phyloP scores from a whole-genome alignment of 2,888 invertebrate species.

The Anthoptus insignis region DNA sequence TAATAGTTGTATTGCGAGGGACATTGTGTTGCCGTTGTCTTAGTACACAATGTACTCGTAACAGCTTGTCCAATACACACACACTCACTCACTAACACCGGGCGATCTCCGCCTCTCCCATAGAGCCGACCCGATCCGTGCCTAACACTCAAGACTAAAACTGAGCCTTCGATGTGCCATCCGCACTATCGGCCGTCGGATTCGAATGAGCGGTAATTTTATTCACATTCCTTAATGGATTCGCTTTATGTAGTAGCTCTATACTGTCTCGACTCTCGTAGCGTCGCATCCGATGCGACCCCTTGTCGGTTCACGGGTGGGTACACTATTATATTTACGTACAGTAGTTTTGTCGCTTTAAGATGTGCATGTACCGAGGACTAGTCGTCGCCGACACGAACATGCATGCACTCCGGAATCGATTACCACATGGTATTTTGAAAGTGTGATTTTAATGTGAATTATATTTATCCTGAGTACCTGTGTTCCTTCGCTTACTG shows the following conservation, averaged over 20 bases:
- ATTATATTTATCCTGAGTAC: constrained; percentile 80
- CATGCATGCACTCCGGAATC: constrained; percentile 67
- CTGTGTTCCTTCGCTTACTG: constrained; percentile 81
- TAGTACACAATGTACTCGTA: constrained; percentile 49
- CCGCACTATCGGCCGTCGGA: constrained; percentile 78
- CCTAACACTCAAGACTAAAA: constrained; percentile 66
- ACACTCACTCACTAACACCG: constrained; percentile 61
- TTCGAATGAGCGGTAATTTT: constrained; percentile 78
- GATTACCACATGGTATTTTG: constrained; percentile 70
- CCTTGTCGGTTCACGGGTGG: constrained; percentile 81
- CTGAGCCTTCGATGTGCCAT: constrained; percentile 76
- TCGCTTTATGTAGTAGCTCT: constrained; percentile 86
- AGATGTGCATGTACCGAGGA: constrained; percentile 80
- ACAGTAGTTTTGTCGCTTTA: constrained; percentile 85
- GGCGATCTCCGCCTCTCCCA: constrained; percentile 49
- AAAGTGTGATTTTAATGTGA: constrained; percentile 83
- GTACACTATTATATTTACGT: constrained; percentile 85
- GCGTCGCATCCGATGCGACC: constrained; percentile 76
- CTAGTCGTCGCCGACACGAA: constrained; percentile 71
- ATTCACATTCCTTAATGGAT: constrained; percentile 83
- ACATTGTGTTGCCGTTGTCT: background rate
- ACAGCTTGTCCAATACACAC: constrained; percentile 61
- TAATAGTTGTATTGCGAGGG: background rate
- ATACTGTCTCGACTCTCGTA: constrained; percentile 84
- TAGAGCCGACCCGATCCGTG: constrained; percentile 48